Evolutionary conservation across 1,140 invertebrate genomes (phyloP), one percentile per base, ranked within the genome.

Genomic region (Leptinotarsa undecemlineata): DNA sequence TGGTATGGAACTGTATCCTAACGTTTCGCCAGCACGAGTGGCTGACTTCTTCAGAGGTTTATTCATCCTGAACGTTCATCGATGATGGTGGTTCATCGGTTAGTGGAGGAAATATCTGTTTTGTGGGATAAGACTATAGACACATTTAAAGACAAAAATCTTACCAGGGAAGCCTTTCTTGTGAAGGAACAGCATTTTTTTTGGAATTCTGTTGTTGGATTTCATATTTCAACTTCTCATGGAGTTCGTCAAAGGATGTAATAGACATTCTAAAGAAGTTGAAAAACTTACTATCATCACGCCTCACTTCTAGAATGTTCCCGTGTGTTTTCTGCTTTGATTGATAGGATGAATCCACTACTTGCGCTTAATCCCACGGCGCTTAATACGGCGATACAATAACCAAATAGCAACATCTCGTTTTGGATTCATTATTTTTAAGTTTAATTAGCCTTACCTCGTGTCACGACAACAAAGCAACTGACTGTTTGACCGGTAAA

Each of bases 221-320:
- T 47, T 14, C 19, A 51, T 70, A 20, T 20, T 70, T 70, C n/a
- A 70, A 51, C 19, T 47, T 33, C 14, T 60, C 42, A 70, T 70
- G 68, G 23, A 70, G 48, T 19, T 74, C 42, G 48, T 74, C 72
- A 61, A 68, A 68, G 11, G 64, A 57, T 33, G 8, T n/a, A 26
- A 68, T 68, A 42, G 33, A 62, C 61, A 74, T 74, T 20, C 73
- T 26, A 14, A 74, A 74, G 42, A 60, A 74, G 42, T 70, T 71
- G 61, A 64, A 74, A 48, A 74, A 70, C 23, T 74, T 73, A 2
- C 48, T 19, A 20, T 0, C 33, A 70, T 74, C 73, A 26, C 48
- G 19, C 11, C 73, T 23, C 4, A 26, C 0, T 23, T 23, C 23
- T 74, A 61, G 61, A 74, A 74, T 70, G 57, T 63, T 70, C 67